Percentiles rank a stretch among this genome's conserved stretches.
phyloP scores from a whole-genome alignment of 2,113 vertebrate genomes.

The Stigmatopora argus region DNA sequence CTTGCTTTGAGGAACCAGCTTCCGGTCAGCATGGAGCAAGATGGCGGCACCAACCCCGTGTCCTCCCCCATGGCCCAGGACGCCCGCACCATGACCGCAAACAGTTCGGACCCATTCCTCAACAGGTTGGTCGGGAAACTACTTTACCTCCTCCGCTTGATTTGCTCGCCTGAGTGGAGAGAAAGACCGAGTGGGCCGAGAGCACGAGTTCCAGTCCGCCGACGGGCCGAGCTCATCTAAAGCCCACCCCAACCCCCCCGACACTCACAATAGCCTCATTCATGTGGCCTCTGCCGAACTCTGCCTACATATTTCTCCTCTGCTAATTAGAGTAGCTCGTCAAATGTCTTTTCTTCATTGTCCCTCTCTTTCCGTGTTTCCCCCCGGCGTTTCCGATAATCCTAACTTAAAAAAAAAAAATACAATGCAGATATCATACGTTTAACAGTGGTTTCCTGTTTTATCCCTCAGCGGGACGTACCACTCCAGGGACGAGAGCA shows the following conservation, averaged over 20 bases:
- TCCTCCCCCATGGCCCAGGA: constrained; percentile 95
- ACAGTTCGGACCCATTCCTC: constrained; percentile 97
- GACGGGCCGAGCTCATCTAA: constrained; percentile 62
- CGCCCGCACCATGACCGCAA: constrained; percentile 95
- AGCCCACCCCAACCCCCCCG: constrained; percentile 39
- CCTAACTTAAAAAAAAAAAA: background rate
- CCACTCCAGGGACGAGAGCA: constrained; percentile 98
- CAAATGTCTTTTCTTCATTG: constrained; percentile 55
- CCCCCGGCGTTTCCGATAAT: constrained; percentile 8
- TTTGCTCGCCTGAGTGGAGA: constrained; percentile 6
- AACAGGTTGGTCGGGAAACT: constrained; percentile 79
- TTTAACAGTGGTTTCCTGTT: constrained; percentile 25
- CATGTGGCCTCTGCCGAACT: constrained; percentile 66
- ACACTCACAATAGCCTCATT: constrained; percentile 73
- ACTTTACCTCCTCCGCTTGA: background rate
- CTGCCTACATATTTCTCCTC: constrained; percentile 72
- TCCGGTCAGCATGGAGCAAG: constrained; percentile 90
- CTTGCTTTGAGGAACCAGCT: constrained; percentile 92
- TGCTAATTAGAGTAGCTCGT: constrained; percentile 72
- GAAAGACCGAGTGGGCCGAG: constrained; percentile 61
- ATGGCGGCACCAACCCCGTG: constrained; percentile 84
- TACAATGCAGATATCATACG: background rate
- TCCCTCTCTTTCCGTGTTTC: constrained; percentile 30
- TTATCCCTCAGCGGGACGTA: constrained; percentile 83
- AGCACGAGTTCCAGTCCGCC: constrained; percentile 69